phyloP scores from a whole-genome alignment of 2,113 vertebrate genomes.

The Anhinga anhinga region DNA sequence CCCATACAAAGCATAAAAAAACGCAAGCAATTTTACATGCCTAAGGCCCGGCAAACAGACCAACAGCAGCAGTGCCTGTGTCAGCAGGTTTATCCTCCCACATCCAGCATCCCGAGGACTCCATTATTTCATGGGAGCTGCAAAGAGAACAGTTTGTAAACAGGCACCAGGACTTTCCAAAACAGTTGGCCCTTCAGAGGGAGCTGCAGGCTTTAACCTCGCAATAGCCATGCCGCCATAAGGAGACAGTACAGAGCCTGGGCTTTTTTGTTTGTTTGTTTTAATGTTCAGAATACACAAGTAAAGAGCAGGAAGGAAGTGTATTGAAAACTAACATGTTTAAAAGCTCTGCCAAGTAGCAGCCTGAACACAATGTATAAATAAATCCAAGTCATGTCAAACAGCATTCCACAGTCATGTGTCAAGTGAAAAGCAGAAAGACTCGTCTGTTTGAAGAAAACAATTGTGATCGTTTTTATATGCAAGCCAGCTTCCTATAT shows the following conservation, averaged over 20 bases:
- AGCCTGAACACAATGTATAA: conserved; percentile 1
- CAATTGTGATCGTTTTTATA: conserved; percentile 34
- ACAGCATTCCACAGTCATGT: conserved; percentile 58
- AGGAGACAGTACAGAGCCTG: not conserved
- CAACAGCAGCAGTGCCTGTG: not conserved
- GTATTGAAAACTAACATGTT: not conserved
- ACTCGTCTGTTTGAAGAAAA: conserved; percentile 38
- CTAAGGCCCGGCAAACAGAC: not conserved
- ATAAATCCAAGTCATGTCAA: conserved; percentile 50
- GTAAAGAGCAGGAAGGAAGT: not conserved
- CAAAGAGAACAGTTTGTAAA: conserved; percentile 19
- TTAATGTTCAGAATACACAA: not conserved
- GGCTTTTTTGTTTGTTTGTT: not conserved
- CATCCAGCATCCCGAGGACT: not conserved
- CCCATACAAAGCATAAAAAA: conserved; percentile 1
- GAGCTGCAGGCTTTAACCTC: conserved; percentile 12
- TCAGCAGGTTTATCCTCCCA: conserved; percentile 29
- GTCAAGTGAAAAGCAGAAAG: conserved; percentile 58
- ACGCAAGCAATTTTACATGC: not conserved
- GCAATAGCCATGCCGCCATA: not conserved
- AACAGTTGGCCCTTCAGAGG: not conserved
- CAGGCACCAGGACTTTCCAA: not conserved
- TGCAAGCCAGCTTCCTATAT: not conserved
- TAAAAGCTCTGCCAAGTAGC: not conserved
- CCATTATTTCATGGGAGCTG: not conserved